A percentile compares a stretch with the other conserved stretches of the same genome.
phyloP scores from a whole-genome alignment of 2,888 invertebrate species.

The Andrena minutula region DNA sequence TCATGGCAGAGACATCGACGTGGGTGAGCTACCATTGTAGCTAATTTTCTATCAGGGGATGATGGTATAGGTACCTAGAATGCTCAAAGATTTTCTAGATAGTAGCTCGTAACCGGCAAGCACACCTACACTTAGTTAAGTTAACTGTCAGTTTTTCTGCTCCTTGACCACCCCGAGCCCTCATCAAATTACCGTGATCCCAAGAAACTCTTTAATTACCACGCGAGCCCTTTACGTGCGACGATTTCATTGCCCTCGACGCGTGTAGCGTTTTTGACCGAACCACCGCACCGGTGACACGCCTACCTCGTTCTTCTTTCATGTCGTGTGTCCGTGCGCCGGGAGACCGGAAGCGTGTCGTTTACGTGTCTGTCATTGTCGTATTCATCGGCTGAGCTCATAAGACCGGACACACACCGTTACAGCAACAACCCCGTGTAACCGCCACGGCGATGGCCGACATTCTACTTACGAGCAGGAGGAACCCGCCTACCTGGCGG shows the following conservation, averaged over 20 bases:
- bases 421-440: conserved; percentile 54
- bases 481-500: conserved; percentile 37
- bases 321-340: conserved; percentile 55
- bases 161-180: conserved; percentile 1
- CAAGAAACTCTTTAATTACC: conserved; percentile 2
- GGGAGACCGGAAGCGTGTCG: conserved; percentile 70
- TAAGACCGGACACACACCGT: conserved; percentile 51
- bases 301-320: conserved; percentile 55
- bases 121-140: neutral
- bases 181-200: conserved; percentile 7
- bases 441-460: conserved; percentile 42
- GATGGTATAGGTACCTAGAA: too few relatives aligned
- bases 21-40: neutral
- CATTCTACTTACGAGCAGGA: conserved; percentile 44
- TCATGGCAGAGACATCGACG: neutral
- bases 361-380: conserved; percentile 69
- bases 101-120: too few relatives aligned
- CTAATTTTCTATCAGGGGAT: too few relatives aligned
- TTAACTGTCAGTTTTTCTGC: neutral
- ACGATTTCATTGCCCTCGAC: conserved; percentile 20
- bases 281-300: conserved; percentile 38
- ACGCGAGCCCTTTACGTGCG: neutral
- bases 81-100: too few relatives aligned
- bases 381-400: conserved; percentile 45
- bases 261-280: conserved; percentile 35